These are phyloP conservation scores for Bergia sp. DNA, from an alignment of 92 coral and sea anemone genomes.

Conservation along the genomic window DNA sequence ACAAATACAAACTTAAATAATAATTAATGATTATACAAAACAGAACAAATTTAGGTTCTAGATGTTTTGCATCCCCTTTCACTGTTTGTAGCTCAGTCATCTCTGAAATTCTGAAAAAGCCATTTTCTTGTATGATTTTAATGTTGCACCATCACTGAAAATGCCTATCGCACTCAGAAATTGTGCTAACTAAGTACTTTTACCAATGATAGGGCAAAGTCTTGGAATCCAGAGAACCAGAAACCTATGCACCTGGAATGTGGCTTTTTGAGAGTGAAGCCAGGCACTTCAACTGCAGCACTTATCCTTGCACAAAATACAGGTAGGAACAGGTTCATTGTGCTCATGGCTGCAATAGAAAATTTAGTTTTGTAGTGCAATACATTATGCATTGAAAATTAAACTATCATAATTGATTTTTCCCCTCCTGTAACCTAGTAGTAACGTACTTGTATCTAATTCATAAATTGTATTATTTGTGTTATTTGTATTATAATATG, in stretches of 20 bases:
- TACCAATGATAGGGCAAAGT: constrained; percentile 63
- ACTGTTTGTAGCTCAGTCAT: not conserved
- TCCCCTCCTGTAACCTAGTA: too few species aligned
- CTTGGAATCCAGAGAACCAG: constrained; percentile 68
- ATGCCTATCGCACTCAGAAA: not conserved
- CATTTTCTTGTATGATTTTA: not conserved
- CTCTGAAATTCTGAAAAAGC: not conserved
- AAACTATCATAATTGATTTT: too few species aligned
- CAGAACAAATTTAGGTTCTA: not conserved
- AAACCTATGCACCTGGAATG: constrained; percentile 90
- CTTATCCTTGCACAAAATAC: constrained; percentile 84
- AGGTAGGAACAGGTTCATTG: constrained; percentile 48
- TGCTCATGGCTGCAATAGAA: too few species aligned
- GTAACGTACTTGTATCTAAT: too few species aligned
- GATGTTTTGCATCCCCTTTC: not conserved
- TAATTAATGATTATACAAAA: too few species aligned
- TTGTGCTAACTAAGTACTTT: not conserved
- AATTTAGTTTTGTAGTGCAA: too few species aligned
- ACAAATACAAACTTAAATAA: too few species aligned
- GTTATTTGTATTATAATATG: too few species aligned
- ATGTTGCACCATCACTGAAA: not conserved
- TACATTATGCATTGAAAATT: too few species aligned
- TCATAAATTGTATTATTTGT: too few species aligned
- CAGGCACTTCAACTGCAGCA: constrained; percentile 74
- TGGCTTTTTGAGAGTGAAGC: constrained; percentile 83